phyloP scores from a whole-genome alignment of 2,888 invertebrate species.

The Ennomos erosarius region DNA sequence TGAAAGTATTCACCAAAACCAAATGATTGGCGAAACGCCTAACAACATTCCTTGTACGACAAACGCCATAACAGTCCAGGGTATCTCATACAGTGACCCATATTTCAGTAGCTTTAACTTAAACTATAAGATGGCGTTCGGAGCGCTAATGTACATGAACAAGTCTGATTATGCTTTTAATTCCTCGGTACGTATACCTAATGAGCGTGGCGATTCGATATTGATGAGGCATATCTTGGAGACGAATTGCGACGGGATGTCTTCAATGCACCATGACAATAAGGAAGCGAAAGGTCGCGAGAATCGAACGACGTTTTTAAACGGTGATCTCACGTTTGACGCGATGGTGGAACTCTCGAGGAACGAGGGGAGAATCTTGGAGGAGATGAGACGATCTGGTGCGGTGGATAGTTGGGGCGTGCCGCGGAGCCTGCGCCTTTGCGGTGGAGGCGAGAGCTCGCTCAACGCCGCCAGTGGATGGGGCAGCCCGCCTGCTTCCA shows the following conservation, averaged over 20 bases:
- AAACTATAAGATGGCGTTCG: conserved; percentile 84
- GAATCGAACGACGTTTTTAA: conserved; percentile 66
- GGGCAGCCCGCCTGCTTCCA: conserved; percentile 90
- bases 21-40: conserved; percentile 85
- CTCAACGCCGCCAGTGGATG: conserved; percentile 91
- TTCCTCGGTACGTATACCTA: conserved; percentile 84
- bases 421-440: conserved; percentile 86
- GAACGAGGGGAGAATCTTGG: conserved; percentile 64
- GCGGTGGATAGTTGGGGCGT: conserved; percentile 84
- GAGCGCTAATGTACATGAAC: conserved; percentile 84
- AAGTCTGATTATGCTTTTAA: conserved; percentile 87
- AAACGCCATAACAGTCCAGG: conserved; percentile 87
- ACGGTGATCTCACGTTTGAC: conserved; percentile 81
- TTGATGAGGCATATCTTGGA: conserved; percentile 39
- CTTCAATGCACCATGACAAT: conserved; percentile 80
- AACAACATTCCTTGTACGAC: conserved; percentile 85
- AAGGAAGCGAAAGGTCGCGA: conserved; percentile 65
- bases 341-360: conserved; percentile 74
- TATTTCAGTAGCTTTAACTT: conserved; percentile 86
- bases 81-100: conserved; percentile 86
- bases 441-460: conserved; percentile 93
- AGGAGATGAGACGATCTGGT: conserved; percentile 54
- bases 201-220: conserved; percentile 74
- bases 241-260: conserved; percentile 60
- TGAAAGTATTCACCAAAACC: conserved; percentile 86